phyloP scores from a whole-genome alignment of 2,113 vertebrate genomes.

The Eurystomus gularis region DNA sequence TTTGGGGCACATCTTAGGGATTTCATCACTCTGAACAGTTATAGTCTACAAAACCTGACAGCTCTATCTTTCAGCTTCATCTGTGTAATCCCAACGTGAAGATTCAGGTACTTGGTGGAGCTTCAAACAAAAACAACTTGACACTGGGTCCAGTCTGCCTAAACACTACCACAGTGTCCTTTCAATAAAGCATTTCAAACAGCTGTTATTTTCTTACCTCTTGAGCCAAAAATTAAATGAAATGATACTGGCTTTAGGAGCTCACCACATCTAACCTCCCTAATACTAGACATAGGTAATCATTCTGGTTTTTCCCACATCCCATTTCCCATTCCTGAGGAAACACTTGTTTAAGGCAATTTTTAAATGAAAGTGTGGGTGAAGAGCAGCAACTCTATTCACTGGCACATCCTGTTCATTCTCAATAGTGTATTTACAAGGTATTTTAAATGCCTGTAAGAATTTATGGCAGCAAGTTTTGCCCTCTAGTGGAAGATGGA shows the following conservation, averaged over 20 bases:
- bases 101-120: background rate
- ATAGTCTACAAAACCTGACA: background rate
- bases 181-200: background rate
- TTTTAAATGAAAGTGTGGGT: background rate
- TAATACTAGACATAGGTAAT: background rate
- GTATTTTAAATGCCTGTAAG: background rate
- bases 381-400: background rate
- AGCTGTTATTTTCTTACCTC: background rate
- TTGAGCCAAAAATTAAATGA: background rate
- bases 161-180: background rate
- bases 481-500: constrained; percentile 53
- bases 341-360: background rate
- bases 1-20: background rate
- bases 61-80: background rate
- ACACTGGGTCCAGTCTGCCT: background rate
- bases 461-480: background rate
- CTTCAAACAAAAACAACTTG: background rate
- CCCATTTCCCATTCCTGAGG: background rate
- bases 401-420: background rate
- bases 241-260: background rate
- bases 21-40: background rate
- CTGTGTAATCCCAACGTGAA: background rate
- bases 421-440: background rate
- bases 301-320: background rate
- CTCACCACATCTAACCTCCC: background rate